phyloP scores from a whole-genome alignment of 2,113 vertebrate genomes.

The Pangasianodon gigas region DNA sequence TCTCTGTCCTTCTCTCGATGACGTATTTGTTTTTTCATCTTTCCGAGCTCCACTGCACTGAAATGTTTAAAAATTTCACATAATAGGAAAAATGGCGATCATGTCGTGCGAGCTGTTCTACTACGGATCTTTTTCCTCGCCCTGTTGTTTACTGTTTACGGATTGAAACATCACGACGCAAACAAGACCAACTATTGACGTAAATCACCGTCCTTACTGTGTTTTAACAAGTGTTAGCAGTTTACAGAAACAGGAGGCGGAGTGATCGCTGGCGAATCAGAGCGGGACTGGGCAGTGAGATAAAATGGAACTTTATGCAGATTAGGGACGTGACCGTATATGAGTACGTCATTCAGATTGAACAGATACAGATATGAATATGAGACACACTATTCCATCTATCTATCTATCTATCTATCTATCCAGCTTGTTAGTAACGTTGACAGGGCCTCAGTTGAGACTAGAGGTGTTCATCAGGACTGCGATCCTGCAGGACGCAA shows the following conservation, averaged over 20 bases:
- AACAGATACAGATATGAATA: neutral
- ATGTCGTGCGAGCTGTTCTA: neutral
- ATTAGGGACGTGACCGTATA: neutral
- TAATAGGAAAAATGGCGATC: neutral
- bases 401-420: neutral
- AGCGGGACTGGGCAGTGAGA: neutral
- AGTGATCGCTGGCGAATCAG: neutral
- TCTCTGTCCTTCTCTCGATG: conserved; percentile 9
- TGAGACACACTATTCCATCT: neutral
- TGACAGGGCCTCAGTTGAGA: too few relatives aligned
- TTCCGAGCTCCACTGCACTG: neutral
- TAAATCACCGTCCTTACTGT: neutral
- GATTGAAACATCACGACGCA: too few relatives aligned
- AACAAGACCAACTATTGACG: neutral
- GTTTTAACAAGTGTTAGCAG: neutral
- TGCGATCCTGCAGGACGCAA: too few relatives aligned
- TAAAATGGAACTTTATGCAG: neutral
- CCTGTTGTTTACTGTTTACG: neutral
- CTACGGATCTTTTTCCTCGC: neutral
- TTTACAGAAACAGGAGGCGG: neutral
- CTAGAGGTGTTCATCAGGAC: too few relatives aligned
- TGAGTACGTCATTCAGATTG: neutral
- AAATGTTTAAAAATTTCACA: neutral
- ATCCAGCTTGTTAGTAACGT: neutral
- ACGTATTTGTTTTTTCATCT: conserved; percentile 1